Base-by-base conservation (phyloP, 1,140 invertebrate species). In the Subanguina moxae region DNA sequence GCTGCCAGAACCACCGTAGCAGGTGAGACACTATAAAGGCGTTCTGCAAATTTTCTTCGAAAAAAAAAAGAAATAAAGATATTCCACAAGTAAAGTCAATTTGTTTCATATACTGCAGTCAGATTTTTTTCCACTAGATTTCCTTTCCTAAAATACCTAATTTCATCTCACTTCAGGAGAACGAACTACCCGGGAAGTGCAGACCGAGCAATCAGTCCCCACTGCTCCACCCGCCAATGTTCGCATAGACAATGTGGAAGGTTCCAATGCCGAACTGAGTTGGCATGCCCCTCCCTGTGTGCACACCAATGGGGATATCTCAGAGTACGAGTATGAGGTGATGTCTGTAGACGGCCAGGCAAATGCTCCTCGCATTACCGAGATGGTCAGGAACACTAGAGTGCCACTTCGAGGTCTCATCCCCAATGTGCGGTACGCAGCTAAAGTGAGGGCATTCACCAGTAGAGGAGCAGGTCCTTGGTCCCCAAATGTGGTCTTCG, bases 231-330 rank as follows among this genome's bases (percentile, higher is more conserved):
- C 80, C 15, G 67, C 68, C 13, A 72, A 82, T 58, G 70, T 81
- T 43, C 71, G 78, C 11, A 72, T 77, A 3, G 78, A 83, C 25
- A 68, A 71, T 13, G 66, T 71, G 15, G 65, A 57, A 7, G 67
- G 70, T 19, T 71, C 62, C 11, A 73, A 64, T 62, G 81, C 76
- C 30, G 72, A 71, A 9, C 56, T 81, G 52, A 78, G 68, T 30
- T 82, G 81, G 81, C 80, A 82, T 66, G 80, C 80, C 3, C 80
- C 80, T 9, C 76, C 79, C 21, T 82, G 80, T 64, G 68, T 79
- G 19, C 73, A 82, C 7, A 80, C 79, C 8, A 82, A 80, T 62
- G 80, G 81, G 42, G 80, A 82, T 58, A 76, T 82, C 45, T 69
- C 75, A 23, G 80, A 82, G 62, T 82, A 82, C 63, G 80, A 82